Conservation (phyloP, 2,888 invertebrate genomes). For the Dioctria rufipes region DNA sequence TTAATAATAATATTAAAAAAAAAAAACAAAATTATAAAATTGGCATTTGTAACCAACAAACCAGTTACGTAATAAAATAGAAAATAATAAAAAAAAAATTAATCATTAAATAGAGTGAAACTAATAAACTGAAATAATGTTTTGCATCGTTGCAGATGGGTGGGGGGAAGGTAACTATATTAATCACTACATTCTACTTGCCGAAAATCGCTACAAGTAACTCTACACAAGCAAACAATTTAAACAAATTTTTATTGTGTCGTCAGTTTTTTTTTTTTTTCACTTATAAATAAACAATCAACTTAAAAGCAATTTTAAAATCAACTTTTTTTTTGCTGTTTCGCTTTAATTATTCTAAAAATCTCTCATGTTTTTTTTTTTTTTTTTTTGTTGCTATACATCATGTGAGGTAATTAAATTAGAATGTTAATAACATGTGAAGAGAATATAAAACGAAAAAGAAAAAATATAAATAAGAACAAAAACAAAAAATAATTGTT, state of each 20-base stretch:
- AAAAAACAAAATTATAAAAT: constrained; percentile 5
- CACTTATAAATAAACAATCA: not conserved
- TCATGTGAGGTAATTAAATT: not conserved
- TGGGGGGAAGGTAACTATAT: constrained; percentile 43
- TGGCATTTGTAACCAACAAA: constrained; percentile 19
- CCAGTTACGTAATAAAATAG: constrained; percentile 15
- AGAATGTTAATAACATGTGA: not conserved
- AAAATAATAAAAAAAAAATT: constrained; percentile 3
- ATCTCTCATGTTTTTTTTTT: not conserved
- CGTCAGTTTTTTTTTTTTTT: not conserved
- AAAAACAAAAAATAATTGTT: not conserved
- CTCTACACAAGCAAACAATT: constrained; percentile 68
- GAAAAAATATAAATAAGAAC: not conserved
- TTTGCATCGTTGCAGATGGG: constrained; percentile 39
- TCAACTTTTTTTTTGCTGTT: constrained; percentile 1
- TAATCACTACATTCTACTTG: constrained; percentile 65
- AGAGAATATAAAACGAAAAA: constrained; percentile 13
- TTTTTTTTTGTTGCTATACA: constrained; percentile 14
- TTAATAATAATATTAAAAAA: not conserved
- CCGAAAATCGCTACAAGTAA: constrained; percentile 65
- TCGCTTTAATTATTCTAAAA: not conserved
- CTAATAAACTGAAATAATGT: constrained; percentile 34
- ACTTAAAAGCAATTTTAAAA: not conserved
- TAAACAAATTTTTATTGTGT: constrained; percentile 32
- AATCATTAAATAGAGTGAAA: not conserved